These are phyloP conservation scores for Drosophila melanocephala DNA, from an alignment of 2,888 invertebrate species.

Conservation along the genomic window DNA sequence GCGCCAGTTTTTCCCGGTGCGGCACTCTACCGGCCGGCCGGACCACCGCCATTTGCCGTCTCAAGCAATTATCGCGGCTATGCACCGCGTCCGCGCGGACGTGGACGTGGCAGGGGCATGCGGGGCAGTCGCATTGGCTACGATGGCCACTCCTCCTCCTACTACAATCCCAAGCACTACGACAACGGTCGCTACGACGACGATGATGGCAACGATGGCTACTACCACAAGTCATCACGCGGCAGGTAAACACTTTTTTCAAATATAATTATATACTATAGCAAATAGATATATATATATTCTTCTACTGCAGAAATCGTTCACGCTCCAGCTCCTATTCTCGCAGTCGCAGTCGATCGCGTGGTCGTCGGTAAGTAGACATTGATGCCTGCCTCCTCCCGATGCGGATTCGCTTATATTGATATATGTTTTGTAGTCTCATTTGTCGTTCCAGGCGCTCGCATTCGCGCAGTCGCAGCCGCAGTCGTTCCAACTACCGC, in stretches of 20 bases:
- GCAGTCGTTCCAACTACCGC: constrained; percentile 73
- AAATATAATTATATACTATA: neutral
- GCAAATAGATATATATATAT: neutral
- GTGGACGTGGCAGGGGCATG: constrained; percentile 81
- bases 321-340: constrained; percentile 74
- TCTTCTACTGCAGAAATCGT: constrained; percentile 56
- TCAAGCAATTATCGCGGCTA: constrained; percentile 83
- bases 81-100: constrained; percentile 84
- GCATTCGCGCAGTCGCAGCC: constrained; percentile 63
- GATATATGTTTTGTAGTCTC: constrained; percentile 37
- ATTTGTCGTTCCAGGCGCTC: constrained; percentile 73
- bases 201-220: constrained; percentile 87
- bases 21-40: constrained; percentile 76
- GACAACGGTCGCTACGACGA: constrained; percentile 87
- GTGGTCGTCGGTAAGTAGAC: constrained; percentile 78
- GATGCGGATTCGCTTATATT: neutral
- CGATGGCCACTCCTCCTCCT: constrained; percentile 71
- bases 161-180: constrained; percentile 86
- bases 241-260: constrained; percentile 49
- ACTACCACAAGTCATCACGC: constrained; percentile 82
- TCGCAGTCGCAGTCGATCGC: constrained; percentile 66
- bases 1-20: constrained; percentile 82
- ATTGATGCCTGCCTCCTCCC: too few relatives aligned
- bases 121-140: constrained; percentile 63
- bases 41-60: constrained; percentile 66